phyloP scores from a whole-genome alignment of 2,797 vertebrate genomes.

The Furcifer pardalis region DNA sequence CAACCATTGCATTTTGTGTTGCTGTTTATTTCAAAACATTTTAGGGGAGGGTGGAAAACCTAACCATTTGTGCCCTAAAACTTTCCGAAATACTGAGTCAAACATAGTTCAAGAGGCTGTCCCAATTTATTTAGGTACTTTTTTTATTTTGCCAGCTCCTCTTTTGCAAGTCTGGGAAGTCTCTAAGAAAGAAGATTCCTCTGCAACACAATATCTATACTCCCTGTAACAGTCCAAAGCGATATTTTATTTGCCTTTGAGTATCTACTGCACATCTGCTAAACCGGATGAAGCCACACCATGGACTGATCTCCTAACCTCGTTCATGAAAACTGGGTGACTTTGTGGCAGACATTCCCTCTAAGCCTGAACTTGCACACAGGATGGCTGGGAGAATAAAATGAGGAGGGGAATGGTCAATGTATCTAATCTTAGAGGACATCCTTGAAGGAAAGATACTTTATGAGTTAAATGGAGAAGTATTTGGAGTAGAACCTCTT shows the following conservation, averaged over 20 bases:
- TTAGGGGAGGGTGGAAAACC: slow-evolving; percentile 59
- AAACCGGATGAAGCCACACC: slow-evolving; percentile 9
- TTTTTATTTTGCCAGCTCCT: slow-evolving; percentile 65
- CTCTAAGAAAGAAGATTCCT: slow-evolving; percentile 57
- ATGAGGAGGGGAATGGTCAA: background rate
- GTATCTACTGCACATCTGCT: background rate
- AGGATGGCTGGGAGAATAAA: background rate
- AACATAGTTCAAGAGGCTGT: slow-evolving; percentile 47
- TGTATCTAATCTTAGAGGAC: no score
- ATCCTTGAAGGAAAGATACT: no score
- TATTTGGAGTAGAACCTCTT: no score
- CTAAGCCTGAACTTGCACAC: background rate
- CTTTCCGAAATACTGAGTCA: slow-evolving; percentile 62
- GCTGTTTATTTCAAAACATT: slow-evolving; percentile 72
- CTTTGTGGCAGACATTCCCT: no score
- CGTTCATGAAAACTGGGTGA: background rate
- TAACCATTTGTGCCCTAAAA: slow-evolving; percentile 71
- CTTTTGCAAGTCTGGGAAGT: slow-evolving; percentile 65
- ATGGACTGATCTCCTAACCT: background rate
- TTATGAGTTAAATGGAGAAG: background rate
- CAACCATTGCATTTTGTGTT: slow-evolving; percentile 75
- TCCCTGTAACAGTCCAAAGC: slow-evolving; percentile 33
- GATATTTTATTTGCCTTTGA: background rate
- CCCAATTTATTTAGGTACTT: slow-evolving; percentile 64
- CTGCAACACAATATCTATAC: slow-evolving; percentile 57